Evolutionary conservation across 2,797 vertebrate species (phyloP).

Genomic region (Florisuga fusca): DNA sequence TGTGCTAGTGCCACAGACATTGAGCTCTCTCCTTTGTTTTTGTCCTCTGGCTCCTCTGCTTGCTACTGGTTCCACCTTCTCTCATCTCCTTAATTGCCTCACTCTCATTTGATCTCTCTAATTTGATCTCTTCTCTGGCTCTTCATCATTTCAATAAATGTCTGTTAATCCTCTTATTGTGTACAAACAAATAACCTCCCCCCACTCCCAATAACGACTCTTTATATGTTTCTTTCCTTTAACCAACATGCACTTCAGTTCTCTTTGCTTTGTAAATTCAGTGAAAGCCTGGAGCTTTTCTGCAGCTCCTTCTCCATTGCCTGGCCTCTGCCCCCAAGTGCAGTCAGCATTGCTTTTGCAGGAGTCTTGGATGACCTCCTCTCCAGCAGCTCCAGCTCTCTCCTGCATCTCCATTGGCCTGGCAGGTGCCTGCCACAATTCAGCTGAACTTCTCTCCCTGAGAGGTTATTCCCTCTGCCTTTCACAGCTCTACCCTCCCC

Average conservation of each 20-base stretch:
- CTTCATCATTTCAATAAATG: neutral
- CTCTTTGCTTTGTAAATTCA: neutral
- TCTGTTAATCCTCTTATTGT: neutral
- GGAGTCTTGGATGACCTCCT: neutral
- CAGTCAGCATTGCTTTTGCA: neutral
- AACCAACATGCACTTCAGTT: neutral
- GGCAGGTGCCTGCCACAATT: neutral
- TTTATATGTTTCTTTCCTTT: neutral
- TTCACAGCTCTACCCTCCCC: fast-evolving
- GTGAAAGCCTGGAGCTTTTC: neutral
- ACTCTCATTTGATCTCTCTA: neutral
- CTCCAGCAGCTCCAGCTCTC: neutral
- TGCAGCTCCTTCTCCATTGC: neutral
- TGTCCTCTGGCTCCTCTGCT: neutral
- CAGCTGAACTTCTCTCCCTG: neutral
- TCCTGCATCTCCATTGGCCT: fast-evolving
- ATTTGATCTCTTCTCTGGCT: neutral
- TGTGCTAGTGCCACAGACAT: neutral
- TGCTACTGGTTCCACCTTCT: neutral
- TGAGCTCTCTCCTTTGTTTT: neutral
- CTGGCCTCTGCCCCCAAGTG: fast-evolving
- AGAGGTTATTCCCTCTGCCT: neutral
- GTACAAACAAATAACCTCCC: neutral
- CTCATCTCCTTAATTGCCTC: neutral
- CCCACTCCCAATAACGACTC: fast-evolving